Percentiles rank a stretch among this genome's conserved stretches.
phyloP scores from a whole-genome alignment of 2,113 vertebrate species.

The Oenanthe melanoleuca region DNA sequence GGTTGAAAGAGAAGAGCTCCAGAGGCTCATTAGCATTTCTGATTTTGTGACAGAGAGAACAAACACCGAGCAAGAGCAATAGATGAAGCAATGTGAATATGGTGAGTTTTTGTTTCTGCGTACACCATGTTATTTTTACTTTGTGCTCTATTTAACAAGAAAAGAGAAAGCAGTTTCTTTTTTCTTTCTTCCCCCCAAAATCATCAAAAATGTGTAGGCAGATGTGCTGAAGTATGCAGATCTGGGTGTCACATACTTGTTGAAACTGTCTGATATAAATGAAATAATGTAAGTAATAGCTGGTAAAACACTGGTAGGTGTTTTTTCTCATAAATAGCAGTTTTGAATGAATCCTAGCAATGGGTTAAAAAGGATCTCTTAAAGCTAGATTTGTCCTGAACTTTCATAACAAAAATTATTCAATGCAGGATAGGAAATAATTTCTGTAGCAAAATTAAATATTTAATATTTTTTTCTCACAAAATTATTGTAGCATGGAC shows the following conservation, averaged over 20 bases:
- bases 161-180: not conserved
- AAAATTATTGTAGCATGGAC: not conserved
- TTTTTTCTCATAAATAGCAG: not conserved
- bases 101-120: not conserved
- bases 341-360: not conserved
- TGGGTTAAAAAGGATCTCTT: not conserved
- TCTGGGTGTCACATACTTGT: not conserved
- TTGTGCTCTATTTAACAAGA: not conserved
- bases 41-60: not conserved
- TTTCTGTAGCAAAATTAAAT: not conserved
- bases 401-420: not conserved
- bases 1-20: not conserved
- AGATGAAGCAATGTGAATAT: not conserved
- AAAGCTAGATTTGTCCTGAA: fast-evolving
- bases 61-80: not conserved
- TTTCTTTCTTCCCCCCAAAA: not conserved
- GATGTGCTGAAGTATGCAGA: not conserved
- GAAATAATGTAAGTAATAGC: not conserved
- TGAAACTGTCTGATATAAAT: not conserved
- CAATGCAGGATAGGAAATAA: not conserved
- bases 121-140: not conserved
- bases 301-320: not conserved
- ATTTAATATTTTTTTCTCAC: not conserved
- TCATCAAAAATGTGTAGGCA: not conserved
- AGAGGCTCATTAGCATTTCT: not conserved